Evolutionary conservation across 2,113 vertebrate species (phyloP).

Genomic region (Laticauda colubrina): DNA sequence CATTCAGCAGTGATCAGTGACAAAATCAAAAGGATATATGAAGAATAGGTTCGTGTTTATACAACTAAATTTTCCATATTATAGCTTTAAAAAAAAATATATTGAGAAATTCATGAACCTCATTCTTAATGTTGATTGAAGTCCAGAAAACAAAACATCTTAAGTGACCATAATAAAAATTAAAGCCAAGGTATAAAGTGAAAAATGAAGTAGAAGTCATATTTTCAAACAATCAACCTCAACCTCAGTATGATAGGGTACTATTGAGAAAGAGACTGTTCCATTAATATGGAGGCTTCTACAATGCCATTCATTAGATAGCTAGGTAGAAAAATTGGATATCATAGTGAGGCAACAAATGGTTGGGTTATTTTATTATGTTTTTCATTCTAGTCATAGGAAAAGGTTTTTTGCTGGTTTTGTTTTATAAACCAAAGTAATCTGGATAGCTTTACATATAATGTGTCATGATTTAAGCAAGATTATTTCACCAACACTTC

Average conservation of each 20-base stretch:
- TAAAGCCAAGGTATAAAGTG: background rate
- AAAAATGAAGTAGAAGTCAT: background rate
- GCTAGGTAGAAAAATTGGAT: background rate
- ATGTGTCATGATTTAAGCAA: background rate
- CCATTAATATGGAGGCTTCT: background rate
- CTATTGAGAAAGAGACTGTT: background rate
- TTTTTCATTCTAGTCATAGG: background rate
- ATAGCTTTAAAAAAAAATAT: constrained; percentile 7
- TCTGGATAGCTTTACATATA: background rate
- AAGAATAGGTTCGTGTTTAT: background rate
- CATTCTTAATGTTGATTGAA: constrained; percentile 3
- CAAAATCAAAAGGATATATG: background rate
- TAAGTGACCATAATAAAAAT: background rate
- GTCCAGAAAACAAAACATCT: background rate
- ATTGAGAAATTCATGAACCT: background rate
- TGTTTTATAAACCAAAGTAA: background rate
- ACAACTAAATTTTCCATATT: background rate
- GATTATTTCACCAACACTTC: background rate
- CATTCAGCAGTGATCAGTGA: constrained; percentile 3
- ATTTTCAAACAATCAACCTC: background rate
- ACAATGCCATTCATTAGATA: background rate
- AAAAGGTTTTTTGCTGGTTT: background rate
- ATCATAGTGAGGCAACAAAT: background rate
- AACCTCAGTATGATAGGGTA: background rate
- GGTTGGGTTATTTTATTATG: background rate